Evolutionary conservation across 37 sponge, comb jelly and placozoan genomes (phyloP).

Genomic region (Eunapius fragilis): DNA sequence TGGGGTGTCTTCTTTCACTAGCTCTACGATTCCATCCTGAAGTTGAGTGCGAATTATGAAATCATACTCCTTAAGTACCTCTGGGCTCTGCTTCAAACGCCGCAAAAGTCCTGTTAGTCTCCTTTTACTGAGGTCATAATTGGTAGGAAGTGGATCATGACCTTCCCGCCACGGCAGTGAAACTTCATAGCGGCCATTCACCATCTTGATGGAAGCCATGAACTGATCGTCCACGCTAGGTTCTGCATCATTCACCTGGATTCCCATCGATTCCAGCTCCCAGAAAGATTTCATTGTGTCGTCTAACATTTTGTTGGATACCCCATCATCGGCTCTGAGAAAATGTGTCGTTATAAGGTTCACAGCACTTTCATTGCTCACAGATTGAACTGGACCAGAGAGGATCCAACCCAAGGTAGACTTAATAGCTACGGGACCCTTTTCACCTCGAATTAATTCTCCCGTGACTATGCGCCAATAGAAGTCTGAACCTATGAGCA

Average conservation of each 20-base stretch:
- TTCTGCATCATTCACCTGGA: not conserved
- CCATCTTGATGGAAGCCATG: conserved; percentile 1
- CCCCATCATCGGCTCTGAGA: not conserved
- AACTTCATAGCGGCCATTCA: conserved; percentile 10
- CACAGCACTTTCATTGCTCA: not conserved
- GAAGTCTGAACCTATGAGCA: conserved; percentile 27
- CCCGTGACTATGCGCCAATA: conserved; percentile 18
- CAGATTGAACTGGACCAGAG: conserved; percentile 10
- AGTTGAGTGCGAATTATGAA: conserved; percentile 30
- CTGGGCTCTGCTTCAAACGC: conserved; percentile 25
- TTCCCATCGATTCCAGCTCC: conserved; percentile 44
- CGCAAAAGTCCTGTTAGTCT: conserved; percentile 28
- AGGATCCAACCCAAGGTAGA: conserved; percentile 10
- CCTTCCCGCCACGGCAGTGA: conserved; percentile 25
- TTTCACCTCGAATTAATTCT: conserved; percentile 6
- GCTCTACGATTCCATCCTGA: conserved; percentile 28
- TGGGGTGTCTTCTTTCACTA: not conserved
- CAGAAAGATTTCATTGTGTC: conserved; percentile 22
- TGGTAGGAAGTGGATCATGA: conserved; percentile 16
- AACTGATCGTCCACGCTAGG: conserved; percentile 10
- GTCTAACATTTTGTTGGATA: conserved; percentile 10
- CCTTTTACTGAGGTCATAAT: conserved; percentile 19
- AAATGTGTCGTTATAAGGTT: conserved; percentile 20
- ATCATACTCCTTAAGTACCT: conserved; percentile 29
- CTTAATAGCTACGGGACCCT: conserved; percentile 13